Conservation (phyloP, 2,113 vertebrate genomes). For the Campylomormyrus numenius region DNA sequence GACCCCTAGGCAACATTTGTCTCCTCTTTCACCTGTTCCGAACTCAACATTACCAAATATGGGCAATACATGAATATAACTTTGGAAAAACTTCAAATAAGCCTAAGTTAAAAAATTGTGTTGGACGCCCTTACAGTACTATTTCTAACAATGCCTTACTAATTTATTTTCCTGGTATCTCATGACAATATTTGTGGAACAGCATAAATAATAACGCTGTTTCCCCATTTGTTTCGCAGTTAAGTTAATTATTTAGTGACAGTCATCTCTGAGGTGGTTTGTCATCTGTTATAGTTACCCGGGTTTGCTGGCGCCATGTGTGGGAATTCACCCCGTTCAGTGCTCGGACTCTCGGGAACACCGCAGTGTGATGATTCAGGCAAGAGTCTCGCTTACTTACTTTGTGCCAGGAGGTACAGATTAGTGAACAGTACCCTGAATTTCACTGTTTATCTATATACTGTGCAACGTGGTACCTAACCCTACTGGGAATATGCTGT, state of each 20-base stretch:
- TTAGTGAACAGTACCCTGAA: background rate
- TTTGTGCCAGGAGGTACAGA: background rate
- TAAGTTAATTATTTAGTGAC: background rate
- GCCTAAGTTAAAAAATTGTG: background rate
- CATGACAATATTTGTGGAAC: background rate
- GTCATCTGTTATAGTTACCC: conserved; percentile 42
- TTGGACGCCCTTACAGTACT: background rate
- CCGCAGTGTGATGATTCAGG: conserved; percentile 33
- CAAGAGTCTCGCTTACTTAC: conserved; percentile 8
- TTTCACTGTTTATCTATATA: background rate
- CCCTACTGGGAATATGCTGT: background rate
- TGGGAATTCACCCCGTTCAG: conserved; percentile 40
- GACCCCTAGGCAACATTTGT: background rate
- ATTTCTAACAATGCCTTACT: background rate
- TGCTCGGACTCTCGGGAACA: conserved; percentile 18
- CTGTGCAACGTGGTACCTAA: background rate
- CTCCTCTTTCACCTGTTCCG: background rate
- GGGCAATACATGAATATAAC: background rate
- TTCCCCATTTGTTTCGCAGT: background rate
- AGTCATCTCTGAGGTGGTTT: conserved; percentile 2
- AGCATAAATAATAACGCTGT: background rate
- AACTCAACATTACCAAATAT: conserved; percentile 7
- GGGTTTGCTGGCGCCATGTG: conserved; percentile 38
- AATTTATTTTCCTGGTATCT: background rate
- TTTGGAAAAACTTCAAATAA: background rate